Evolutionary conservation across 2,888 invertebrate species (phyloP).

Genomic region (Drepana falcataria): DNA sequence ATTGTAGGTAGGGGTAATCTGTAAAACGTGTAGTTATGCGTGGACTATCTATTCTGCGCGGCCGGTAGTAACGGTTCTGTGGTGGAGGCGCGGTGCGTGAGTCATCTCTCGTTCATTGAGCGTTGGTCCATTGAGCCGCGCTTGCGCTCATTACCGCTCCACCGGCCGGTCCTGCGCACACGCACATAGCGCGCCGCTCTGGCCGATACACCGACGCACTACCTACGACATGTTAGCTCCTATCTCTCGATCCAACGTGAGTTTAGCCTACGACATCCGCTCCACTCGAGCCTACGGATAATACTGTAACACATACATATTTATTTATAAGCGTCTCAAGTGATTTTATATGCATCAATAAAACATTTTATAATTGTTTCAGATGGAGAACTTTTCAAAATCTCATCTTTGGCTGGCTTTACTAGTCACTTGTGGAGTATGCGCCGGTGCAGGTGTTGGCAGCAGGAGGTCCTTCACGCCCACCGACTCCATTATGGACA

Average conservation of each 20-base stretch:
- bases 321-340: not conserved
- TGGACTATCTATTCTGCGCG: slow-evolving; percentile 53
- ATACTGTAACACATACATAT: not conserved
- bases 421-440: slow-evolving; percentile 54
- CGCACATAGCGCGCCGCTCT: slow-evolving; percentile 56
- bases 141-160: slow-evolving; percentile 73
- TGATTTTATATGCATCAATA: slow-evolving; percentile 11
- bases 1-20: slow-evolving; percentile 37
- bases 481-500: slow-evolving; percentile 80
- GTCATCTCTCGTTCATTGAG: slow-evolving; percentile 67
- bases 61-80: slow-evolving; percentile 60
- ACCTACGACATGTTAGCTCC: slow-evolving; percentile 61
- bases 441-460: slow-evolving; percentile 57
- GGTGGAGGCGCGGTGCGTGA: slow-evolving; percentile 72
- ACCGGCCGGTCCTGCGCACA: slow-evolving; percentile 76
- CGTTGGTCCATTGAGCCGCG: slow-evolving; percentile 70
- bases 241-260: slow-evolving; percentile 65
- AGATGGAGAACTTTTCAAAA: slow-evolving; percentile 68
- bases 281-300: slow-evolving; percentile 33
- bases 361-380: slow-evolving; percentile 40
- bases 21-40: slow-evolving; percentile 37
- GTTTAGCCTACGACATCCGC: slow-evolving; percentile 70
- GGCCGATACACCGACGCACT: slow-evolving; percentile 61
- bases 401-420: slow-evolving; percentile 63
- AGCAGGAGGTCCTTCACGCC: slow-evolving; percentile 59